Evolutionary conservation across 2,797 vertebrate species (phyloP).

Genomic region (Emydoidea blandingii): DNA sequence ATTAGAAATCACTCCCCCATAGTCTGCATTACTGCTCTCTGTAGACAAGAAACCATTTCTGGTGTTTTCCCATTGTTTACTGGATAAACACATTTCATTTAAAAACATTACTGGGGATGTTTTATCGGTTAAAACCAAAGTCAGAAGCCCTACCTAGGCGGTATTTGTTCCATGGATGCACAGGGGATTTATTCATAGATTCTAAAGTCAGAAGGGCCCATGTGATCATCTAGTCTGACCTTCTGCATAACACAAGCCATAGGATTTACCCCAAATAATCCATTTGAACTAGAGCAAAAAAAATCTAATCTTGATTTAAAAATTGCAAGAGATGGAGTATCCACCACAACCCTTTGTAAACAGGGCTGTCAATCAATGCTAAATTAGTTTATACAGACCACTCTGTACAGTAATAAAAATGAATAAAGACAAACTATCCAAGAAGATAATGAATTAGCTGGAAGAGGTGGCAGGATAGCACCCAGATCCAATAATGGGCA

Average conservation of each 20-base stretch:
- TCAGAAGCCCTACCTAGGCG: not conserved
- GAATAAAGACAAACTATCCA: not conserved
- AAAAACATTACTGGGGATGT: not conserved
- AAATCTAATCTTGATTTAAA: not conserved
- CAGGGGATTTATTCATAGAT: not conserved
- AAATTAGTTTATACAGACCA: not conserved
- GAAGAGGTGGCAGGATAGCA: conserved; percentile 16
- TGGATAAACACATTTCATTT: not conserved
- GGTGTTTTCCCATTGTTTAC: not conserved
- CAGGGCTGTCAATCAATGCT: not conserved
- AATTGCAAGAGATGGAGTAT: not conserved
- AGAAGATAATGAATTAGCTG: not conserved
- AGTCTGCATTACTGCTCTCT: not conserved
- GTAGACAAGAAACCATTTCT: not conserved
- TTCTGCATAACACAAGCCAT: not conserved
- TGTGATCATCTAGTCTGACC: not conserved
- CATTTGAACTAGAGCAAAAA: not conserved
- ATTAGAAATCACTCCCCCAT: not conserved
- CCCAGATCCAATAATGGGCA: not conserved
- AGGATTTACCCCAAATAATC: not conserved
- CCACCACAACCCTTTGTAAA: not conserved
- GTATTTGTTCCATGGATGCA: not conserved
- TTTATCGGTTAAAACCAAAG: not conserved
- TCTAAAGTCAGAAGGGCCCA: not conserved
- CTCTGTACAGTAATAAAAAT: not conserved